These are phyloP conservation scores for Addax nasomaculatus DNA, from an alignment of 2,113 vertebrate genomes.

Conservation along the genomic window DNA sequence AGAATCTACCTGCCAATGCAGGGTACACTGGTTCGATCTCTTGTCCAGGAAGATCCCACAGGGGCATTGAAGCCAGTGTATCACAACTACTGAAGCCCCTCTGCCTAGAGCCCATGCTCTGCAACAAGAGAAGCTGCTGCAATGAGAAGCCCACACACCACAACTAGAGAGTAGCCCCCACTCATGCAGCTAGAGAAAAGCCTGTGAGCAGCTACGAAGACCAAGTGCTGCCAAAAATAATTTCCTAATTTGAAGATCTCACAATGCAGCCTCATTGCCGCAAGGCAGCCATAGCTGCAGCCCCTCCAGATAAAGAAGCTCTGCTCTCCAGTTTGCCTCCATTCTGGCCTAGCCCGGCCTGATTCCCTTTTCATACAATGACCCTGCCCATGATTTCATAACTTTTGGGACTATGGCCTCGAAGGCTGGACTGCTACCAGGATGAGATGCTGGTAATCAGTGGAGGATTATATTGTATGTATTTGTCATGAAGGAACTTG, in stretches of 20 bases:
- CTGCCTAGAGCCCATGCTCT: neutral
- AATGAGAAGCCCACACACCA: neutral
- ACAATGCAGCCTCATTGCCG: neutral
- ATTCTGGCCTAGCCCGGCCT: neutral
- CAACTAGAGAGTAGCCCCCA: neutral
- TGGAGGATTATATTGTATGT: neutral
- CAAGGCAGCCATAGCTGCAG: fast-evolving
- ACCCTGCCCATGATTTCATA: neutral
- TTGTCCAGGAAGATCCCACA: neutral
- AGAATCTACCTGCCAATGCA: neutral
- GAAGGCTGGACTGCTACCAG: neutral
- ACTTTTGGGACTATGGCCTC: neutral
- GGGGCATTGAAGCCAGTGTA: neutral
- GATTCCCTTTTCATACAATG: neutral
- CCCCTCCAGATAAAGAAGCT: neutral
- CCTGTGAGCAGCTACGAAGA: neutral
- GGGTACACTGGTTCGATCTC: neutral
- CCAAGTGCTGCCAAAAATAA: neutral
- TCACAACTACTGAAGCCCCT: neutral
- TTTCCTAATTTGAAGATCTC: neutral
- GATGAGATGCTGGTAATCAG: neutral
- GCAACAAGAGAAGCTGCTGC: neutral
- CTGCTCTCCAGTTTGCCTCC: neutral
- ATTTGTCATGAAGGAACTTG: neutral
- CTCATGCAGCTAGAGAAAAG: neutral